Evolutionary conservation across 1,140 invertebrate genomes (phyloP), one percentile per base, ranked within the genome.

Genomic region (Asobara japonica): DNA sequence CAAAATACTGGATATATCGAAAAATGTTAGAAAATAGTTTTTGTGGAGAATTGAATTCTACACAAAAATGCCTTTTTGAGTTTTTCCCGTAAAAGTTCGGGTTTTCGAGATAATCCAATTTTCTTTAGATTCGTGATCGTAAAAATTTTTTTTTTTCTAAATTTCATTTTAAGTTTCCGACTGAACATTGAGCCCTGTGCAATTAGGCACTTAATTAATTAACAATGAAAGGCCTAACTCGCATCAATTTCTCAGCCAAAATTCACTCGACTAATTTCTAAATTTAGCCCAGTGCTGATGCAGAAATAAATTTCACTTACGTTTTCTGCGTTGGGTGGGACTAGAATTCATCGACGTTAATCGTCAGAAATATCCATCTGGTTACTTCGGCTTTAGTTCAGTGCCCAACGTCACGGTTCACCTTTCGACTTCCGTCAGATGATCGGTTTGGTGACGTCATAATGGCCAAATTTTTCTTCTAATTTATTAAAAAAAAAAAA

Each of bases 291-390:
- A 27, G 51, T 56, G 51, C 51, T 22, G 18, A 56, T 56, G 51
- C 51, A 56, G 51, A 56, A 56, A 56, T 56, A 56, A 56, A 56
- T 56, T 56, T 27, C 51, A 56, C 51, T 56, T 7, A 22, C 10
- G 45, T 51, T 51, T 18, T 25, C 16, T 51, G 45, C 20, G 51
- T 27, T n/a, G n/a, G n/a, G n/a, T n/a, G n/a, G n/a, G n/a, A n/a
- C n/a, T n/a, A 25, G 22, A 56, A 56, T 56, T 27, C 51, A 56
- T 22, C 51, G 25, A 18, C 18, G 51, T 56, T 56, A 56, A 56
- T 56, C 51, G 51, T 56, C 51, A 20, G 51, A 56, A 56, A 56
- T 56, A 56, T 56, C 51, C 51, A 56, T 10, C 51, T 56, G 22
- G 51, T 22, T 27, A 22, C 22, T 56, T 56, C 11, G 25, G 51